Evolutionary conservation across 2,113 vertebrate species (phyloP).

Genomic region (Pandion haliaetus): DNA sequence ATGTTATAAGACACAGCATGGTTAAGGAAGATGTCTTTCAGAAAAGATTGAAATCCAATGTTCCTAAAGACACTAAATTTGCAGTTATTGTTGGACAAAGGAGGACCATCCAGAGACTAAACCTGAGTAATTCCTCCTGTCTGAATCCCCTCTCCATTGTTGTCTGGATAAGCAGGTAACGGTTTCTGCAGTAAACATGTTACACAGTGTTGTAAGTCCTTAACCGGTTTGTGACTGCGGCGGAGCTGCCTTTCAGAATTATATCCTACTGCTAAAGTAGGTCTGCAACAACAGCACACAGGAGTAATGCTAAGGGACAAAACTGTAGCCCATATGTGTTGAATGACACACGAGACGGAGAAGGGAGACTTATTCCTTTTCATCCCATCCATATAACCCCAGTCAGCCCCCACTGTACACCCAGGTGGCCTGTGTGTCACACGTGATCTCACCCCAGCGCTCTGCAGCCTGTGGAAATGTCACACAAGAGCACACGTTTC

Average conservation of each 20-base stretch:
- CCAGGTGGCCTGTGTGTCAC: background rate
- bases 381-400: background rate
- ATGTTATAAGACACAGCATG: background rate
- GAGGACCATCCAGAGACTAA: background rate
- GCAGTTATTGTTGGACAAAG: background rate
- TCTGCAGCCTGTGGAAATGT: background rate
- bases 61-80: background rate
- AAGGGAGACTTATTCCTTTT: background rate
- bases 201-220: background rate
- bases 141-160: background rate
- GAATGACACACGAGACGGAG: background rate
- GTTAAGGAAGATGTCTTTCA: background rate
- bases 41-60: background rate
- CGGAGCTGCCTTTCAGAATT: background rate
- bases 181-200: background rate
- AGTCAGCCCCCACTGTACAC: background rate
- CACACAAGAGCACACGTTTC: no score
- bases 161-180: background rate
- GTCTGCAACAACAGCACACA: background rate
- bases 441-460: accelerated
- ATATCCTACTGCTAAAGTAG: background rate
- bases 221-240: background rate
- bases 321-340: background rate
- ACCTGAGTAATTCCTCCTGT: background rate
- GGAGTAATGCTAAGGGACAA: background rate